Conservation (phyloP, 2,797 vertebrate genomes). For the Platalea minor region DNA sequence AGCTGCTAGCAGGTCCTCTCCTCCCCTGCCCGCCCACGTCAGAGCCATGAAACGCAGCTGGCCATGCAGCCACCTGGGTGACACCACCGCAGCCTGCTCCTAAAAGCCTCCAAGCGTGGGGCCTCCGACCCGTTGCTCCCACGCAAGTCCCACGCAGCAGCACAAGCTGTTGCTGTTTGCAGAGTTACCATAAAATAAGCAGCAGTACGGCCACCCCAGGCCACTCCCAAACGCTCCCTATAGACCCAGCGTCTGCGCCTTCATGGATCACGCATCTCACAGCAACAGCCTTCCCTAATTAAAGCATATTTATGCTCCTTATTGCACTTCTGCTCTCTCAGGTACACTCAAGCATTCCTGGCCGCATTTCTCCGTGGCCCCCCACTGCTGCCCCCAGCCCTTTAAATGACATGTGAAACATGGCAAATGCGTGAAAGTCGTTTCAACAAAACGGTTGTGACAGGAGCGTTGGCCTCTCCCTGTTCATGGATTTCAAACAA, state of each 20-base stretch:
- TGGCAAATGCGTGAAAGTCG: not conserved
- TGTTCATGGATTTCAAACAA: not conserved
- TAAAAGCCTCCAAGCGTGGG: not conserved
- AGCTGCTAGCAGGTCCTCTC: not conserved
- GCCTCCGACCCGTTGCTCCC: not conserved
- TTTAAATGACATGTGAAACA: not conserved
- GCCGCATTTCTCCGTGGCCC: not conserved
- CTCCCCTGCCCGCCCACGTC: not conserved
- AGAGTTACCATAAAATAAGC: not conserved
- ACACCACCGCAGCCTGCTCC: not conserved
- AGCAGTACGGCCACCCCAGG: not conserved
- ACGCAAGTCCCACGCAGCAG: not conserved
- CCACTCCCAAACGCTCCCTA: not conserved
- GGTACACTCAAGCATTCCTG: not conserved
- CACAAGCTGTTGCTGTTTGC: not conserved
- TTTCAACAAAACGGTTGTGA: not conserved
- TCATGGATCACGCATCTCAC: accelerated
- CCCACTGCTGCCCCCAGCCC: not conserved
- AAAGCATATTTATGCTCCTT: not conserved
- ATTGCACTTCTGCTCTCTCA: not conserved
- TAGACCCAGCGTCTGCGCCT: not conserved
- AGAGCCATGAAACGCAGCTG: not conserved
- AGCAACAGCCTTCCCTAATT: not conserved
- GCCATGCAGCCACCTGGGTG: not conserved
- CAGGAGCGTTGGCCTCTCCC: not conserved